These are phyloP conservation scores for Psittacula derbiana DNA, from an alignment of 2,797 vertebrate genomes.

Conservation along the genomic window DNA sequence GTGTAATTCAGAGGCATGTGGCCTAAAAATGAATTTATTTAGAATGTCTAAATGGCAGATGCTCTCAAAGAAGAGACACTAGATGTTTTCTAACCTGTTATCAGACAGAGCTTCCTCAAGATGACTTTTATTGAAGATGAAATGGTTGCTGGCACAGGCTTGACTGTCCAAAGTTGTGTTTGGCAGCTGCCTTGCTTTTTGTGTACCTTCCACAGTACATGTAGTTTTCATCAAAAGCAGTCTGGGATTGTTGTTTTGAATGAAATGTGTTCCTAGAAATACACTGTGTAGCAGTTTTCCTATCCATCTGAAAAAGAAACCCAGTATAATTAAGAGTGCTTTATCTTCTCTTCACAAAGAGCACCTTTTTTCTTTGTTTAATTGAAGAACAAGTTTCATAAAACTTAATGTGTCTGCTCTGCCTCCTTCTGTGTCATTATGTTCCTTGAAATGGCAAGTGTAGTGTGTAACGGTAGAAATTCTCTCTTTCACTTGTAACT, in stretches of 20 bases:
- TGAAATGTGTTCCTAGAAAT: background rate
- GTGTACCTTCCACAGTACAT: background rate
- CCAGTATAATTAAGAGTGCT: background rate
- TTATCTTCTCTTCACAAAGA: background rate
- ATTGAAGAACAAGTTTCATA: background rate
- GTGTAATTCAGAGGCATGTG: background rate
- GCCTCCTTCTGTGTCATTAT: background rate
- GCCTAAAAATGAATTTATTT: slow-evolving; percentile 25
- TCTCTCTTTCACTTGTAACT: background rate
- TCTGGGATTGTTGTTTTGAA: background rate
- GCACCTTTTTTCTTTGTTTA: background rate
- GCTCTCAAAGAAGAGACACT: background rate
- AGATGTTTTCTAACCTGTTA: slow-evolving; percentile 6
- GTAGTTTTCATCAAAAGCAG: background rate
- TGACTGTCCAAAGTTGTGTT: background rate
- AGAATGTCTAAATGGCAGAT: background rate
- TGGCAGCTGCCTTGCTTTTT: background rate
- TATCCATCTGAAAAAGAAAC: background rate
- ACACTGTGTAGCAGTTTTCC: background rate
- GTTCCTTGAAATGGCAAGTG: background rate
- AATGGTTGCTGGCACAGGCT: background rate
- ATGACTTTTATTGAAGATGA: background rate
- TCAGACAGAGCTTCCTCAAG: background rate
- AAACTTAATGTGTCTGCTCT: background rate
- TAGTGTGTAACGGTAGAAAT: background rate